A percentile compares a stretch with the other conserved stretches of the same genome.
Conservation (phyloP, 2,113 vertebrate genomes). For the Bubalus kerabau region DNA sequence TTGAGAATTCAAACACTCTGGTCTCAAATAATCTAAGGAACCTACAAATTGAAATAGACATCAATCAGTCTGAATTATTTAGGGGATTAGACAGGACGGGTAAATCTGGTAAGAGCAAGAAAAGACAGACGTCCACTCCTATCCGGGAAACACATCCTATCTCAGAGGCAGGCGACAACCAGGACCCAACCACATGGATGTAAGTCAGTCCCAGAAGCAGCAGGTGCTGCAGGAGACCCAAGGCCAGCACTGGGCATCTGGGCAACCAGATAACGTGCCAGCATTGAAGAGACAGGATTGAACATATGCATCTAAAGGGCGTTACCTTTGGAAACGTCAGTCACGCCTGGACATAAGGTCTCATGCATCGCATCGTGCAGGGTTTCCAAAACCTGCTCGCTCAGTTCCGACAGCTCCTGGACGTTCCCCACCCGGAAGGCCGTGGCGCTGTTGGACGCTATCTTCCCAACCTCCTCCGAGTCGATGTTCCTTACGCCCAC, state of each 20-base stretch:
- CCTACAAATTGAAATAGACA: not conserved
- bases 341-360: constrained; percentile 78
- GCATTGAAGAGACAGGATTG: fast-evolving
- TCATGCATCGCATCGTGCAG: constrained; percentile 88
- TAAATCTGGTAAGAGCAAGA: not conserved
- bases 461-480: constrained; percentile 82
- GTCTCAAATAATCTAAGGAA: not conserved
- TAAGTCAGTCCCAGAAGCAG: not conserved
- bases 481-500: constrained; percentile 87
- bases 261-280: not conserved
- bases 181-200: fast-evolving
- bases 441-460: constrained; percentile 85
- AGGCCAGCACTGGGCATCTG: fast-evolving
- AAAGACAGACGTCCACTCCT: not conserved
- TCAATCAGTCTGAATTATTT: not conserved
- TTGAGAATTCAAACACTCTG: not conserved
- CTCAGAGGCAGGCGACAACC: not conserved
- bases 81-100: not conserved
- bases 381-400: constrained; percentile 89
- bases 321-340: constrained; percentile 80
- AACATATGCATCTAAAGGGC: fast-evolving
- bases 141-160: not conserved
- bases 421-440: constrained; percentile 84
- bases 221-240: fast-evolving
- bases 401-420: constrained; percentile 88